Evolutionary conservation across 2,888 invertebrate genomes (phyloP).

Genomic region (Thymelicus lineola): DNA sequence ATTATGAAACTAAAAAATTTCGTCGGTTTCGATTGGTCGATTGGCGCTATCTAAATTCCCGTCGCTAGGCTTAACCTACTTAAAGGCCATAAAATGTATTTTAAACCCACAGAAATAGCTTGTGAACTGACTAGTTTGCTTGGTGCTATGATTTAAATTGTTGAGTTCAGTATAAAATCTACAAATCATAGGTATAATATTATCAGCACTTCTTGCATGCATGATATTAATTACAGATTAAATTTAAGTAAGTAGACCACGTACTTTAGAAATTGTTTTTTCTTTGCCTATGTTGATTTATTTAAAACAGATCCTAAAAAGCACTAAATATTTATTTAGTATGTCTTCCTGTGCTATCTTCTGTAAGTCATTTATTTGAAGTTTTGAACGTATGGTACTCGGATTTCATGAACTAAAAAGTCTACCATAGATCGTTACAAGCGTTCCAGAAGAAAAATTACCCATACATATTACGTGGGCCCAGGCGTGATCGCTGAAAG

Average conservation of each 20-base stretch:
- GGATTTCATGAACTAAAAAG: constrained; percentile 36
- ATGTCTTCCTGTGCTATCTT: too few relatives aligned
- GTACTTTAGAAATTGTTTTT: background rate
- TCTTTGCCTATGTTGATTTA: background rate
- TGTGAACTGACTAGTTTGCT: constrained; percentile 31
- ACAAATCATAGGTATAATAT: too few relatives aligned
- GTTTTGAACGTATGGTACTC: constrained; percentile 36
- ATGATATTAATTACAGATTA: too few relatives aligned
- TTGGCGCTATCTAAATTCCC: constrained; percentile 38
- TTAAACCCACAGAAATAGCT: constrained; percentile 47
- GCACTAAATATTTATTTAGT: background rate
- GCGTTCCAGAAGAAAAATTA: constrained; percentile 37
- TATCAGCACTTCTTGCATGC: too few relatives aligned
- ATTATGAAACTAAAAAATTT: constrained; percentile 3
- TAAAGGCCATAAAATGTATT: constrained; percentile 47
- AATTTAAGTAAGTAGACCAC: too few relatives aligned
- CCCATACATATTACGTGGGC: constrained; percentile 40
- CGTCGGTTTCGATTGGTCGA: too few relatives aligned
- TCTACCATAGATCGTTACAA: constrained; percentile 18
- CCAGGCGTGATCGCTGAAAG: constrained; percentile 31
- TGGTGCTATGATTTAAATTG: constrained; percentile 24
- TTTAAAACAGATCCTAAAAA: constrained; percentile 1
- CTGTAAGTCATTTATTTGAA: background rate
- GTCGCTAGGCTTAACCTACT: constrained; percentile 40
- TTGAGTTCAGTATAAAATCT: background rate